Percentiles rank a stretch among this genome's conserved stretches.
Conservation (phyloP, 2,888 invertebrate genomes). For the Temnothorax unifasciatus region DNA sequence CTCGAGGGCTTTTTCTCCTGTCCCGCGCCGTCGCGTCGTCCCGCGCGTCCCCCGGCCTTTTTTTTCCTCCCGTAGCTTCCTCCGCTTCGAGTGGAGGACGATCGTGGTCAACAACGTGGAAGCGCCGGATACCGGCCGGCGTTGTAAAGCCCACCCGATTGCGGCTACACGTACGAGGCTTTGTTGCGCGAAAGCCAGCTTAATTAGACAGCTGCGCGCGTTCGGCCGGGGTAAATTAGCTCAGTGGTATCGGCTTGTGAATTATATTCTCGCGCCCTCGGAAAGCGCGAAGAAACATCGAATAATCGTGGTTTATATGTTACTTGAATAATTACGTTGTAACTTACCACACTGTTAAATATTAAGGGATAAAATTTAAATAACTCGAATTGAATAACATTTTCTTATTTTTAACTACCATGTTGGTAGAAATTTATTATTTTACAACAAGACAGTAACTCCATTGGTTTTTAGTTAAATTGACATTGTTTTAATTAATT, state of each 20-base stretch:
- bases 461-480: too few species aligned
- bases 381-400: too few species aligned
- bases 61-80: conserved; percentile 47
- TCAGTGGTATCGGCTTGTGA: conserved; percentile 38
- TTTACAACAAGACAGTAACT: too few species aligned
- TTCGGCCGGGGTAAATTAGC: conserved; percentile 46
- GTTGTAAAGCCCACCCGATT: conserved; percentile 56
- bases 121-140: conserved; percentile 71
- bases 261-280: conserved; percentile 5
- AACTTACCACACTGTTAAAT: neutral
- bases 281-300: neutral
- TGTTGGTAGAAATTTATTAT: too few species aligned
- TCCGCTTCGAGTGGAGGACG: conserved; percentile 64
- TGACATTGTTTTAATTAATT: too few species aligned
- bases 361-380: too few species aligned
- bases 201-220: conserved; percentile 44
- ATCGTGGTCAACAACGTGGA: conserved; percentile 75
- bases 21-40: conserved; percentile 59
- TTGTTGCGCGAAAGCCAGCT: conserved; percentile 47
- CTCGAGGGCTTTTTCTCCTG: conserved; percentile 78
- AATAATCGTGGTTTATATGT: neutral
- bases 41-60: conserved; percentile 42
- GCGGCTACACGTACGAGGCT: conserved; percentile 58
- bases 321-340: neutral
- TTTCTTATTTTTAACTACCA: too few species aligned